Percentiles rank a stretch among this genome's conserved stretches.
These are phyloP conservation scores for Dorcus parallelipipedus DNA, from an alignment of 2,888 invertebrate species.

Conservation along the genomic window DNA sequence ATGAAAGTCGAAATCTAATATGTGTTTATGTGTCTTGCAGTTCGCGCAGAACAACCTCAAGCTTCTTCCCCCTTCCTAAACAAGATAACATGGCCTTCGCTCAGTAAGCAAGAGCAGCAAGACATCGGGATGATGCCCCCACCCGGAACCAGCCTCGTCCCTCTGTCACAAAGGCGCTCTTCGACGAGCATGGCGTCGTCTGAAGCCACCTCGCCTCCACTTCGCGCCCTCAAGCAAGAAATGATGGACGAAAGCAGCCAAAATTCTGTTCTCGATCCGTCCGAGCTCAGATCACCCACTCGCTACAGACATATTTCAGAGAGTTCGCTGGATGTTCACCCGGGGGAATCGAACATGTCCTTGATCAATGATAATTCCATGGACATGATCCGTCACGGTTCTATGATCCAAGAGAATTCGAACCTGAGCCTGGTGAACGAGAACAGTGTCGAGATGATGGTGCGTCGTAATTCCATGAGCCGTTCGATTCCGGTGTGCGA, in stretches of 20 bases:
- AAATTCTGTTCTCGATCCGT: constrained; percentile 53
- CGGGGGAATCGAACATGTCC: constrained; percentile 46
- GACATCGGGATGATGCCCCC: constrained; percentile 68
- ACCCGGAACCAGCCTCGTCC: constrained; percentile 58
- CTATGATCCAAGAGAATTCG: constrained; percentile 39
- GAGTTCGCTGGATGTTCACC: constrained; percentile 48
- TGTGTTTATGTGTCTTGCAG: constrained; percentile 44
- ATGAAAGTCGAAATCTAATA: constrained; percentile 35
- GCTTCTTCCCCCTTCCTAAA: constrained; percentile 31
- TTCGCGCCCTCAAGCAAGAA: constrained; percentile 61
- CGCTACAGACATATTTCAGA: constrained; percentile 47
- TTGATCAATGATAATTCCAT: constrained; percentile 53
- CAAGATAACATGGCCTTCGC: constrained; percentile 40
- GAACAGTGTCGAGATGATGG: constrained; percentile 39
- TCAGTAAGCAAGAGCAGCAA: constrained; percentile 52
- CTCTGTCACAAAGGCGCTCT: constrained; percentile 62
- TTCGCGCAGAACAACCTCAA: constrained; percentile 33
- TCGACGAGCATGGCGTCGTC: constrained; percentile 56
- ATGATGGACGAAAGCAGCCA: constrained; percentile 71
- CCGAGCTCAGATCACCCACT: constrained; percentile 36
- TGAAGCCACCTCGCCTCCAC: constrained; percentile 54
- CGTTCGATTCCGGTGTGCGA: constrained; percentile 38
- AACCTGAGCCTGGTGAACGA: constrained; percentile 41
- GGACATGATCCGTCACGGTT: constrained; percentile 48
- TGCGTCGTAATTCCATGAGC: constrained; percentile 31